Percentiles rank a stretch among this genome's conserved stretches.
Evolutionary conservation across 2,888 invertebrate genomes (phyloP).

Genomic region (Octonoba sinensis): DNA sequence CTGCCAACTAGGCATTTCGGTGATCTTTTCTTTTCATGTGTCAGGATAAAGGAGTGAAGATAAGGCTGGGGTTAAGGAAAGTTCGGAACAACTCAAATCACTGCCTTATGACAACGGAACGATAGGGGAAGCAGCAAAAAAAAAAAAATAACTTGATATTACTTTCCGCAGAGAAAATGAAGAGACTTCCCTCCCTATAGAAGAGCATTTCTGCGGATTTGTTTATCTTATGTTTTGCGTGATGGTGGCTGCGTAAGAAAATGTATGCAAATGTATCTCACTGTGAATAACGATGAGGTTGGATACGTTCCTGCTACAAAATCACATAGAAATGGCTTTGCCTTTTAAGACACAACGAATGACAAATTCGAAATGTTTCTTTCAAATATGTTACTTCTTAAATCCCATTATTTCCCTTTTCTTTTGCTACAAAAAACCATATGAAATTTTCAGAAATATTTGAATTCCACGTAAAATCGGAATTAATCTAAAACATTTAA

Average conservation of each 20-base stretch:
- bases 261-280: constrained; percentile 48
- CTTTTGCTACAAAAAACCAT: no score
- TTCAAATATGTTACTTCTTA: not conserved
- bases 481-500: no score
- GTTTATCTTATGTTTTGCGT: constrained; percentile 6
- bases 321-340: constrained; percentile 29
- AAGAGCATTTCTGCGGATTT: constrained; percentile 5
- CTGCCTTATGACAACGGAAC: constrained; percentile 20
- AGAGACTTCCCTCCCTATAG: constrained; percentile 33
- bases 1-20: constrained; percentile 26
- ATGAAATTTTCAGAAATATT: no score
- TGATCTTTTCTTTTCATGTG: constrained; percentile 21
- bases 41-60: constrained; percentile 39
- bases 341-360: not conserved
- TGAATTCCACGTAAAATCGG: no score
- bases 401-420: no score
- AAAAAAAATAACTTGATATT: constrained; percentile 50
- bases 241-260: constrained; percentile 29
- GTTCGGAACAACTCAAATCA: constrained; percentile 36
- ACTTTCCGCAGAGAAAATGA: constrained; percentile 46
- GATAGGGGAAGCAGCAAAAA: constrained; percentile 28
- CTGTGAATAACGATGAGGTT: constrained; percentile 51
- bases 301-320: constrained; percentile 16
- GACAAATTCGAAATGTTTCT: constrained; percentile 1
- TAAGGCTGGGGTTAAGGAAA: constrained; percentile 36